Evolutionary conservation across 2,888 invertebrate species (phyloP), one percentile per base, ranked within the genome.

Genomic region (Drosophila anomalata): DNA sequence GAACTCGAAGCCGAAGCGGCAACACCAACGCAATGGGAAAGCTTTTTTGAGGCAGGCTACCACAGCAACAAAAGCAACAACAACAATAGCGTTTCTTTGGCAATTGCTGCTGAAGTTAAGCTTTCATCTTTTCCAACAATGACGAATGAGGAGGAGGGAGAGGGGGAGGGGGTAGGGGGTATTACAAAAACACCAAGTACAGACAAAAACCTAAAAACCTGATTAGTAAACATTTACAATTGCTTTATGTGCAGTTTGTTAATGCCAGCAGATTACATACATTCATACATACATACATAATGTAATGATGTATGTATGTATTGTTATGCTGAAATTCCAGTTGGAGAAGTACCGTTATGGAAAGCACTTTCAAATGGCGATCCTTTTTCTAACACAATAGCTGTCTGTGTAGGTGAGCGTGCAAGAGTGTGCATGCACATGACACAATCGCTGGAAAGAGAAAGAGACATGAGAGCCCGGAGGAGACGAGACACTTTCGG

Each of bases 61-160:
- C 44, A 42, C 68, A 52, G 41, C 31, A 46, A 31, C 46, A 52
- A 46, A 57, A 53, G 31, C 69, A 29, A 7, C 29, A 29, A 29
- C 7, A 29, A 7, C 29, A 29, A 29, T 9, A 29, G 7, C 51
- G 67, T 57, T 42, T 48, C 67, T 50, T 63, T 33, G 50, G 50
- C 57, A 33, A 52, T 44, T 42, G 63, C 48, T 72, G 22, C 47
- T 54, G 51, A 65, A 73, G 58, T 52, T 31, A 66, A 72, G 72
- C 72, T 72, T 72, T 72, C 72, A 72, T 73, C 72, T 72, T 72
- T 72, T 72, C 66, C 73, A 72, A 59, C 73, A 51, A 73, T 53
- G 79, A 59, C 59, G 59, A 17, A 17, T 17, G 17, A 17, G 17
- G 1, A 0, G 17, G 17, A 17, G 17, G 17, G 17, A 1, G 17